Evolutionary conservation across 2,113 vertebrate genomes (phyloP), one percentile per base, ranked within the genome.

Genomic region (Etia nguti): DNA sequence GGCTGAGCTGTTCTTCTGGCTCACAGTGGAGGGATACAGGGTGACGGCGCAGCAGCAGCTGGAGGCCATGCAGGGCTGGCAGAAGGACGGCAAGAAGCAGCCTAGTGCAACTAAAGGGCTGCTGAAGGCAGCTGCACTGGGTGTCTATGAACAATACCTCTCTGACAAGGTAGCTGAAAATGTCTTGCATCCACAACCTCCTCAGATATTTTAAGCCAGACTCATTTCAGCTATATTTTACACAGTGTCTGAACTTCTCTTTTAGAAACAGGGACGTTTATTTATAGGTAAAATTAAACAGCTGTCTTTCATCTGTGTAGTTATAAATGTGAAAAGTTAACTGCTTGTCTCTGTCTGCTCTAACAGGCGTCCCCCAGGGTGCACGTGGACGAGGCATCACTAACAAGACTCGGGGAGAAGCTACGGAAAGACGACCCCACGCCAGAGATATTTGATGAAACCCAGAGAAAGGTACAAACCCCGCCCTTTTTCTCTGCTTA

Each of bases 1-100:
- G 94, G 98, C 98, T 5, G 98, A 99, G 95, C 97, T 99, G 83
- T 99, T 99, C 95, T 99, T 99, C 96, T 99, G 99, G 99, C 97
- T 99, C 95, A 99, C 98, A 5, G 99, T 99, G 89, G 99, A 99
- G 96, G 99, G 99, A 41, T 99, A 99, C 96, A 96, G 99, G 91
- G 98, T 99, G 91, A 99, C 98, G 0, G 99, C 99, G 1, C 98
- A 99, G 86, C 98, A 99, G 89, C 99, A 99, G 95, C 96, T 99
- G 82, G 97, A 99, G 93, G 99, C 97, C 89, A 96, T 99, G 93
- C 95, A 95, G 88, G 95, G 95, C 93, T 97, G 95, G 83, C 97
- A 98, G 94, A 97, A 93, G 91, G 98, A 99, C 60, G 98, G 98
- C 86, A 97, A 96, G 92, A 97, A 97, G 91, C 98, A 98, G 94